Evolutionary conservation across 2,888 invertebrate genomes (phyloP), one percentile per base, ranked within the genome.

Genomic region (Lasioglossum zephyrum): DNA sequence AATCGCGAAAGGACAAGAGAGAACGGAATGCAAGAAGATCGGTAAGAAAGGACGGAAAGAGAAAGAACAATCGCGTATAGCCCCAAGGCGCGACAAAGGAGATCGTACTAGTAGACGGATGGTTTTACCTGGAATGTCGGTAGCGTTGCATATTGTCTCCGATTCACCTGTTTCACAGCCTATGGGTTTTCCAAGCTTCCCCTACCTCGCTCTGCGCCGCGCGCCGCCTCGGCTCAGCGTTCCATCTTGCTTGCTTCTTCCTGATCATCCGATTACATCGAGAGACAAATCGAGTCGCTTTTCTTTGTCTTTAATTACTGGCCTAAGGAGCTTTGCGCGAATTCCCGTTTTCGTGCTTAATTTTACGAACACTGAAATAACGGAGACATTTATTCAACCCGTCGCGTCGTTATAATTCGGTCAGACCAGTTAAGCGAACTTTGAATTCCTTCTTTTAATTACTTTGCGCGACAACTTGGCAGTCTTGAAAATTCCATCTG

Each of bases 111-210:
- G 85, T 73, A 70, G 73, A 81, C 39, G 77, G 73, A 73, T 86
- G 79, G 44, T 76, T 80, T 82, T 63, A 73, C 60, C 73, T 82
- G 73, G 41, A 75, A 80, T 82, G 63, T 84, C 81, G 74, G 69
- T 77, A 69, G 73, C 84, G 77, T 89, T 82, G 86, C 92, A 88
- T 90, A 91, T 92, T 91, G 87, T 92, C 90, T 91, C 89, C 81
- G 75, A 86, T 91, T 90, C 86, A 88, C 88, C 86, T 84, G 85
- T 87, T 86, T 92, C 83, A 80, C 85, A 88, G 85, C 82, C 87
- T 81, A 81, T 79, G 86, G 83, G 86, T 82, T 83, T 87, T 84
- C 79, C 75, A 60, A 57, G 16, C 44, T 22, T 44, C 53, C 2
- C 2, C 41, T 11, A 39, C 41, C 31, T 39, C 39, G 6, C 39